Evolutionary conservation across 2,113 vertebrate species (phyloP).

Genomic region (Marmota monax): DNA sequence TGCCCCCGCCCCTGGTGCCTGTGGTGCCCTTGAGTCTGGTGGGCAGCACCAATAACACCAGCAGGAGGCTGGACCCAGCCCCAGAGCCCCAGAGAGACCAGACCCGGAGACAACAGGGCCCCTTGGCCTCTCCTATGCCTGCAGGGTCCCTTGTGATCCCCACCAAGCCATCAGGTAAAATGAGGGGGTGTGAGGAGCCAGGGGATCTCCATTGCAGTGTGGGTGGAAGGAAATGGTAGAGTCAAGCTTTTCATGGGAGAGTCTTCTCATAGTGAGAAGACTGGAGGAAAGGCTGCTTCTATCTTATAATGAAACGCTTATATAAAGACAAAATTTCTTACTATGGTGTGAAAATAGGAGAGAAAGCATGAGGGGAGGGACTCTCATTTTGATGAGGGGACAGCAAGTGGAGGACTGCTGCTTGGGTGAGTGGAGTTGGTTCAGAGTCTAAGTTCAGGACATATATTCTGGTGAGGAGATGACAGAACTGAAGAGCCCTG

Average conservation of each 20-base stretch:
- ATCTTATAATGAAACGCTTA: not conserved
- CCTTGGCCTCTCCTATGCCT: constrained; percentile 24
- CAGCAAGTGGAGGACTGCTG: not conserved
- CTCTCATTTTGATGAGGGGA: not conserved
- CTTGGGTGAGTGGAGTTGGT: not conserved
- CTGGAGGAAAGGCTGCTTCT: not conserved
- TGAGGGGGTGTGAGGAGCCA: no score
- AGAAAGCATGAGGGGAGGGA: not conserved
- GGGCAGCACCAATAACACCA: constrained; percentile 70
- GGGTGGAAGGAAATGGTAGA: not conserved
- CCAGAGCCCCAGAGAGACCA: constrained; percentile 90
- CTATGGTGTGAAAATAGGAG: not conserved
- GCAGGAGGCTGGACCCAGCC: constrained; percentile 67
- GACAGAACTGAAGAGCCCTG: not conserved
- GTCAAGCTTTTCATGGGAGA: not conserved
- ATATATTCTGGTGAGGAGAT: not conserved
- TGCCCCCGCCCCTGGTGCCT: constrained; percentile 74
- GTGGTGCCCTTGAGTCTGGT: constrained; percentile 83
- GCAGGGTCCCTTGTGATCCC: constrained; percentile 40
- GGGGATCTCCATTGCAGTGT: not conserved
- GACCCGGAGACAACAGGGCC: constrained; percentile 73
- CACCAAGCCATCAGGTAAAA: constrained; percentile 67
- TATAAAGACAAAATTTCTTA: not conserved
- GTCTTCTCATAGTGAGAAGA: not conserved
- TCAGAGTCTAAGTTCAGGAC: not conserved